A percentile compares a stretch with the other conserved stretches of the same genome.
Evolutionary conservation across 2,113 vertebrate species (phyloP).

Genomic region (Calypte anna): DNA sequence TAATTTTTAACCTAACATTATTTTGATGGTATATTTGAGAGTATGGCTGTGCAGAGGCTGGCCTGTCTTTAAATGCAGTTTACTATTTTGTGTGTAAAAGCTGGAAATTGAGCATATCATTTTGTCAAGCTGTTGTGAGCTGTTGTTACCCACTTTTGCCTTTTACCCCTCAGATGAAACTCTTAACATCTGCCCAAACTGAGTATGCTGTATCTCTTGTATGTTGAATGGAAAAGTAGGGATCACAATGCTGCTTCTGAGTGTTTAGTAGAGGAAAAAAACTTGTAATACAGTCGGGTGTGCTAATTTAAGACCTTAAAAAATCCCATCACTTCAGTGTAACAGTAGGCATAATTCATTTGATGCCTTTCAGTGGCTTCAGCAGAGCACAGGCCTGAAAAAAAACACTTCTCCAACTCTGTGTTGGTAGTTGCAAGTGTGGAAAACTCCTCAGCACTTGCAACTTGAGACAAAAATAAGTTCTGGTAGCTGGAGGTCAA

Average conservation of each 20-base stretch:
- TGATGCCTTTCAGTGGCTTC: background rate
- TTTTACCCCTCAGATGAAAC: background rate
- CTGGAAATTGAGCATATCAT: fast-evolving
- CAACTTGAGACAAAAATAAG: background rate
- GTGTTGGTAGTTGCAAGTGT: background rate
- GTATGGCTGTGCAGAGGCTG: background rate
- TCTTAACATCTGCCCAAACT: background rate
- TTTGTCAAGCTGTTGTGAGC: background rate
- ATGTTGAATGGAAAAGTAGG: background rate
- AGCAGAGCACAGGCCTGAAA: background rate
- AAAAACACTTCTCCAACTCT: background rate
- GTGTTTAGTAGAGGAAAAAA: background rate
- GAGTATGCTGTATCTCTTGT: background rate
- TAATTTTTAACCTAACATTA: background rate
- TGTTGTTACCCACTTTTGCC: background rate
- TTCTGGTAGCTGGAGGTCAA: background rate
- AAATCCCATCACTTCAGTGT: background rate
- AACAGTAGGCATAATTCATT: background rate
- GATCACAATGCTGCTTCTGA: background rate
- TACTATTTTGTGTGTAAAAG: background rate
- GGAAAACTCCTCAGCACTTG: background rate
- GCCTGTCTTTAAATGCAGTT: background rate
- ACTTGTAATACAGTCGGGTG: background rate
- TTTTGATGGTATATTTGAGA: background rate
- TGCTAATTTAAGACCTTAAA: background rate